Evolutionary conservation across 2,888 invertebrate genomes (phyloP).

Genomic region (Itoplectis maculator): DNA sequence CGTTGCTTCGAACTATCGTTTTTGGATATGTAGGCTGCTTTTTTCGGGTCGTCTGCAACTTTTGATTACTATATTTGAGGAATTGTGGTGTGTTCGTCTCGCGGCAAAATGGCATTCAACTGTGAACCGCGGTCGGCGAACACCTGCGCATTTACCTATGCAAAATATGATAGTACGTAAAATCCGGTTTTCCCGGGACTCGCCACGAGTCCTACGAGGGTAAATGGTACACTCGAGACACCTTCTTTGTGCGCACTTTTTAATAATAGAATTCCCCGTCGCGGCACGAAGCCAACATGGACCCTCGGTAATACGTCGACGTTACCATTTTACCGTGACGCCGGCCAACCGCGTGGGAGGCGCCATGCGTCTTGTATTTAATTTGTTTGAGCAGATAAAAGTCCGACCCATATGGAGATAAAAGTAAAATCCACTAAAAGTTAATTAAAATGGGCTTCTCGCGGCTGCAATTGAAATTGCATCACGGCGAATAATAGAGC

Average conservation of each 20-base stretch:
- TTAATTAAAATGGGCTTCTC: neutral
- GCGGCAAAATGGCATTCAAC: neutral
- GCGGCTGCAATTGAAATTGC: too few species aligned
- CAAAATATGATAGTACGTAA: constrained; percentile 18
- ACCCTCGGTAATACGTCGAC: constrained; percentile 11
- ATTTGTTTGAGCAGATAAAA: neutral
- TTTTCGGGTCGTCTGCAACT: too few species aligned
- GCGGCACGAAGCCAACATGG: neutral
- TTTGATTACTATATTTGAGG: neutral
- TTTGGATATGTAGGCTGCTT: neutral
- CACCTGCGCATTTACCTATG: constrained; percentile 17
- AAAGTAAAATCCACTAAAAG: neutral
- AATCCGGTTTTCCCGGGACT: neutral
- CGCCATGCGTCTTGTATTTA: neutral
- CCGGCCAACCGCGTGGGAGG: neutral
- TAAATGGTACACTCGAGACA: neutral
- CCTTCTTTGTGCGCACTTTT: constrained; percentile 11
- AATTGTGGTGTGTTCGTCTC: neutral
- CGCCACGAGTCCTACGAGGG: neutral
- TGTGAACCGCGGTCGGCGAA: neutral
- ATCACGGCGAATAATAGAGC: neutral
- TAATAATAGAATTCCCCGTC: constrained; percentile 26
- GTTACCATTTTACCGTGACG: constrained; percentile 12
- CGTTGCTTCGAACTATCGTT: neutral
- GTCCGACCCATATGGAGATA: neutral